phyloP scores from a whole-genome alignment of 92 coral and sea anemone genomes.

The Galaxea fascicularis region DNA sequence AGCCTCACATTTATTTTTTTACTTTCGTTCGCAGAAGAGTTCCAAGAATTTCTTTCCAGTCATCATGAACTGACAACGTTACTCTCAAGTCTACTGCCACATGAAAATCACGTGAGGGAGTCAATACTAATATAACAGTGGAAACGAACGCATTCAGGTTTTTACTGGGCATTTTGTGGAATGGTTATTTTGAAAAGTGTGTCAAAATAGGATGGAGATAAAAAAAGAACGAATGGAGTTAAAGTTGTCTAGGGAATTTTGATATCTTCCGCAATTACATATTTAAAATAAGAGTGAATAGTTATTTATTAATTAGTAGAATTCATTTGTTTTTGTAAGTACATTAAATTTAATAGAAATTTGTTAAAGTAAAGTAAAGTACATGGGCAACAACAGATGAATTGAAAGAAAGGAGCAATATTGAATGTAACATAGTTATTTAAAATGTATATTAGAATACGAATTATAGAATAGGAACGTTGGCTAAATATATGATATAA shows the following conservation, averaged over 20 bases:
- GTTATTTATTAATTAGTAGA: background rate
- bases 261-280: background rate
- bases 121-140: slow-evolving; percentile 23
- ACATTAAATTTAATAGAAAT: no score
- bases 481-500: background rate
- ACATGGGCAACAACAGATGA: background rate
- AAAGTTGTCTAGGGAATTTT: no score
- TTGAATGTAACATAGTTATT: background rate
- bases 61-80: slow-evolving; percentile 66
- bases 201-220: background rate
- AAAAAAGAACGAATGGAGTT: background rate
- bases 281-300: background rate
- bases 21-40: slow-evolving; percentile 62
- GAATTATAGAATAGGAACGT: background rate
- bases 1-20: background rate
- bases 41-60: slow-evolving; percentile 59
- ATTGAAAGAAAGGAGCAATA: background rate
- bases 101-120: slow-evolving; percentile 17
- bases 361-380: background rate
- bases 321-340: background rate
- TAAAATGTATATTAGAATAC: background rate
- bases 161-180: background rate
- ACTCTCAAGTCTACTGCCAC: slow-evolving; percentile 44
- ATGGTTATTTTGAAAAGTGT: background rate
- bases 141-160: background rate